Conservation (phyloP, 2,113 vertebrate species). For the Gasterosteus aculeatus region DNA sequence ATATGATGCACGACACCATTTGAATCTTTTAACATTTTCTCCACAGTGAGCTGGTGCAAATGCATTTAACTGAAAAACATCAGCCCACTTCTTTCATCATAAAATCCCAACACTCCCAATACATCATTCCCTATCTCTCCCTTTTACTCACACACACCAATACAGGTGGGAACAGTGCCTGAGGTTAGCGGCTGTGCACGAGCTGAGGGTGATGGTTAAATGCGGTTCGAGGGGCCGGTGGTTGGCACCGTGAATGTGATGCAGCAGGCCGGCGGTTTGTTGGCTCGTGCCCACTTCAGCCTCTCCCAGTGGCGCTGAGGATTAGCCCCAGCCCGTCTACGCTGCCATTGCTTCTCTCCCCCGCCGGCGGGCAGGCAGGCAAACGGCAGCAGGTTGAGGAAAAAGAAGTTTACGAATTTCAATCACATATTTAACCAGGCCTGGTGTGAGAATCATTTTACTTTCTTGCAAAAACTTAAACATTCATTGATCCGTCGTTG, state of each 20-base stretch:
- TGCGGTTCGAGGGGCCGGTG: conserved; percentile 28
- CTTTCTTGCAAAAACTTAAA: neutral
- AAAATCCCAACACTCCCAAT: neutral
- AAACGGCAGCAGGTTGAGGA: conserved; percentile 11
- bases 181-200: conserved; percentile 7
- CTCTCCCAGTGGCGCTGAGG: conserved; percentile 25
- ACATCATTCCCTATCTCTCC: neutral
- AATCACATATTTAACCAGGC: neutral
- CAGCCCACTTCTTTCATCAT: conserved; percentile 20
- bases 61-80: conserved; percentile 15
- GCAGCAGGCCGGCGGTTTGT: conserved; percentile 30
- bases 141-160: neutral
- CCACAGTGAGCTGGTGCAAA: conserved; percentile 13
- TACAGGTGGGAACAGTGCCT: conserved; percentile 14
- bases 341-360: conserved; percentile 5
- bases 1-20: conserved; percentile 19
- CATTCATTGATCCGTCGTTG: neutral
- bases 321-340: conserved; percentile 44
- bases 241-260: conserved; percentile 27
- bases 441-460: neutral
- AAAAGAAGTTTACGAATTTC: neutral
- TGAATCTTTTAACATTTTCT: conserved; percentile 1
- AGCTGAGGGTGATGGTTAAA: conserved; percentile 16
- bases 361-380: neutral
- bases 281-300: conserved; percentile 31